Percentiles rank a stretch among this genome's conserved stretches.
phyloP scores from a whole-genome alignment of 2,113 vertebrate genomes.

The Sylvia atricapilla region DNA sequence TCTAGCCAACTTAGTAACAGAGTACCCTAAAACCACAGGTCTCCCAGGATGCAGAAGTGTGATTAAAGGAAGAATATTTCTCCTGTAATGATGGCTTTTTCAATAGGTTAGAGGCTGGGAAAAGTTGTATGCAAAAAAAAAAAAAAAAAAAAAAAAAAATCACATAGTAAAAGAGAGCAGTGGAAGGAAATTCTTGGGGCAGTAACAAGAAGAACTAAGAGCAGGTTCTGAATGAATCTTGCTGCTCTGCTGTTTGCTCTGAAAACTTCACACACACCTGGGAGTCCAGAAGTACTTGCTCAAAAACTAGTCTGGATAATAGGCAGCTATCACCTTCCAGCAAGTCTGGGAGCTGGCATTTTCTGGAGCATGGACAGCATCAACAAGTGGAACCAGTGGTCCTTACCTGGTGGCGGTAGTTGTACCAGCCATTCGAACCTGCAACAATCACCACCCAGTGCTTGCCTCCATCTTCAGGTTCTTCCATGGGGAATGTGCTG shows the following conservation, averaged over 20 bases:
- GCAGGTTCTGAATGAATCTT: background rate
- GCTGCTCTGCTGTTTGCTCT: background rate
- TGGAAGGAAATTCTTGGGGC: background rate
- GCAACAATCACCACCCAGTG: conserved; percentile 97
- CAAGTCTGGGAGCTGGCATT: background rate
- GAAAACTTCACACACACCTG: background rate
- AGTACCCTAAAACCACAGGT: background rate
- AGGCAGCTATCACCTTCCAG: background rate
- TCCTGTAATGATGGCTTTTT: background rate
- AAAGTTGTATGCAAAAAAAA: background rate
- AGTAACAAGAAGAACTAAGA: background rate
- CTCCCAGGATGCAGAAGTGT: background rate
- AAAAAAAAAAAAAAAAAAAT: background rate
- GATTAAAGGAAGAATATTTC: background rate
- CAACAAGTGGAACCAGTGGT: background rate
- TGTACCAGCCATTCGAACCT: conserved; percentile 92
- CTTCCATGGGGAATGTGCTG: conserved; percentile 54
- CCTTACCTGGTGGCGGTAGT: conserved; percentile 95
- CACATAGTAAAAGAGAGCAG: background rate
- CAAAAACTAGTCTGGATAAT: background rate
- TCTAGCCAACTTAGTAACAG: background rate
- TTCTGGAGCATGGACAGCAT: background rate
- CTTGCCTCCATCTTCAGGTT: conserved; percentile 78
- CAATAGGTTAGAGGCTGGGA: background rate
- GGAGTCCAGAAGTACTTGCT: background rate